Evolutionary conservation across 2,797 vertebrate genomes (phyloP).

Genomic region (Gorsachius magnificus): DNA sequence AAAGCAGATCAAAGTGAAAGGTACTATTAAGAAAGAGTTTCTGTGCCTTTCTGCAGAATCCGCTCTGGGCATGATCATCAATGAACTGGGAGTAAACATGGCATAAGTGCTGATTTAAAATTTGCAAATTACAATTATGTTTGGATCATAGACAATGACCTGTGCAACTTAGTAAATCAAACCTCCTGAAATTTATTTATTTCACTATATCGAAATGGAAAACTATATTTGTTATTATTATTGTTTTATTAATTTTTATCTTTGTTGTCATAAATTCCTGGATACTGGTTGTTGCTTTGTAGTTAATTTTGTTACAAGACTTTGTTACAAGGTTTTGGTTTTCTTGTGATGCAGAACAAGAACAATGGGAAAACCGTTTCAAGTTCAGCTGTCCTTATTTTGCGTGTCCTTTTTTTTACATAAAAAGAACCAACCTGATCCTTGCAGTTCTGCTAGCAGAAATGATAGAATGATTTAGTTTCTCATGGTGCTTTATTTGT

Average conservation of each 20-base stretch:
- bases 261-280: background rate
- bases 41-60: background rate
- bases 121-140: background rate
- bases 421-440: background rate
- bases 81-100: background rate
- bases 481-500: slow-evolving; percentile 12
- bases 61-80: background rate
- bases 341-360: background rate
- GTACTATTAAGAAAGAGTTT: background rate
- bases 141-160: background rate
- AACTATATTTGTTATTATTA: background rate
- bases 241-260: background rate
- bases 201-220: background rate
- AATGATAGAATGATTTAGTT: slow-evolving; percentile 25
- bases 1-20: background rate
- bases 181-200: background rate
- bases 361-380: background rate
- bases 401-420: background rate
- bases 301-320: background rate
- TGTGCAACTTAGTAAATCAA: background rate
- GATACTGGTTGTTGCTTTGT: background rate
- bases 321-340: background rate
- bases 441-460: background rate
- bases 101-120: background rate
- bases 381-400: background rate